A percentile compares a stretch with the other conserved stretches of the same genome.
phyloP scores from a whole-genome alignment of 2,797 vertebrate species.

The Oryzias sinensis region DNA sequence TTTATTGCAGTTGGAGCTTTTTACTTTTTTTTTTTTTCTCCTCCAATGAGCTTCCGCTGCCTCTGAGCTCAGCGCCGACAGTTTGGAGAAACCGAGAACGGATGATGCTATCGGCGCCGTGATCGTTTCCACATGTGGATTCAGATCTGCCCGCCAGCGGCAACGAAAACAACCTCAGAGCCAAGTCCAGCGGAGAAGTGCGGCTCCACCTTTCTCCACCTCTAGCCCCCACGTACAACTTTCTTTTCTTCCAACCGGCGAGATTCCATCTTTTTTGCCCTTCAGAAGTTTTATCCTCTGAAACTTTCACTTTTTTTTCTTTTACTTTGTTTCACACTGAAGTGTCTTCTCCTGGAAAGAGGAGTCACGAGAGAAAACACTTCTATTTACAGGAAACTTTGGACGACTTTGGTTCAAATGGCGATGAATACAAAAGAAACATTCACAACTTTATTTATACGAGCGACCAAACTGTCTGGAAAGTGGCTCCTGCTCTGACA shows the following conservation, averaged over 20 bases:
- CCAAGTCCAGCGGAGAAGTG: slow-evolving; percentile 29
- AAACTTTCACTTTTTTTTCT: background rate
- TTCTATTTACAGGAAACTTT: too few species aligned
- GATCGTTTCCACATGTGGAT: slow-evolving; percentile 81
- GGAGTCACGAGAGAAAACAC: too few species aligned
- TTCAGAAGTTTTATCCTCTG: too few species aligned
- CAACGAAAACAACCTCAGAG: slow-evolving; percentile 66
- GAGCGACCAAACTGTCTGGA: too few species aligned
- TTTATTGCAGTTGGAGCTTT: slow-evolving; percentile 1
- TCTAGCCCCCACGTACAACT: slow-evolving; percentile 27
- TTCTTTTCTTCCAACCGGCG: slow-evolving; percentile 24
- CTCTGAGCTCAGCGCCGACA: slow-evolving; percentile 19
- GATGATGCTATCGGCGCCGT: slow-evolving; percentile 76
- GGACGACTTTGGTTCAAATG: too few species aligned
- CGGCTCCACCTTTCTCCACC: slow-evolving; percentile 41
- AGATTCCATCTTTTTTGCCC: slow-evolving; percentile 7
- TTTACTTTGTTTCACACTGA: too few species aligned
- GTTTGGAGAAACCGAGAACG: slow-evolving; percentile 52
- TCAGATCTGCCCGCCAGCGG: slow-evolving; percentile 53
- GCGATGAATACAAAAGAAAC: too few species aligned
- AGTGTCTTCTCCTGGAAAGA: too few species aligned
- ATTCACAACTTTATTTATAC: too few species aligned
- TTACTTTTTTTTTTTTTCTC: background rate
- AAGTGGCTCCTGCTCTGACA: too few species aligned
- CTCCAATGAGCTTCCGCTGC: too few species aligned